Evolutionary conservation across 2,113 vertebrate species (phyloP).

Genomic region (Hyla sarda): DNA sequence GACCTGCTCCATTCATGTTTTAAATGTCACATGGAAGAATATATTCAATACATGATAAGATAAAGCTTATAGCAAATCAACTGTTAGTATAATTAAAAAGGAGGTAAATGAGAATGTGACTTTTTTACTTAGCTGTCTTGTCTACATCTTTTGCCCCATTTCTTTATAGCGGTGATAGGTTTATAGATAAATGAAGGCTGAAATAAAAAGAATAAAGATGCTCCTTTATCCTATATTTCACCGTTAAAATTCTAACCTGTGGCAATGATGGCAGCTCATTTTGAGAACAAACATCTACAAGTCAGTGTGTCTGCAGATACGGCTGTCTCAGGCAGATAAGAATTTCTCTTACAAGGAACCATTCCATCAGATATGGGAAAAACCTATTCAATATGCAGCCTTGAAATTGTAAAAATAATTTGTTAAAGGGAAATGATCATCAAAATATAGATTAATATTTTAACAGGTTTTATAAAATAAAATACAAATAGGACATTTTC

Average conservation of each 20-base stretch:
- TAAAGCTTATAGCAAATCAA: background rate
- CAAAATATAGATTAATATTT: background rate
- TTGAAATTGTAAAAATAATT: constrained; percentile 12
- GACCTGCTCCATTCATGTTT: background rate
- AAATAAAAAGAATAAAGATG: constrained; percentile 10
- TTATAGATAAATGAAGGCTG: constrained; percentile 21
- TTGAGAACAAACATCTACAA: constrained; percentile 51
- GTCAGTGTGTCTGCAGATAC: constrained; percentile 46
- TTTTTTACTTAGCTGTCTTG: background rate
- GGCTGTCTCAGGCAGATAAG: constrained; percentile 35
- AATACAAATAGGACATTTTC: too few species aligned
- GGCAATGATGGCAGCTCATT: constrained; percentile 45
- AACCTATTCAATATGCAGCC: background rate
- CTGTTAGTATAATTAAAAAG: background rate
- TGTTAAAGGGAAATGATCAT: background rate
- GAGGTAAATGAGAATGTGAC: background rate
- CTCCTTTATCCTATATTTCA: constrained; percentile 37
- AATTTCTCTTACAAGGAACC: constrained; percentile 11
- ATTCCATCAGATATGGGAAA: constrained; percentile 30
- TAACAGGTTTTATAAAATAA: background rate
- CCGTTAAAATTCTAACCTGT: constrained; percentile 50
- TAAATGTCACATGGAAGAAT: background rate
- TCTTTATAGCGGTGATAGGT: constrained; percentile 25
- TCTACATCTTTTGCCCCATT: background rate
- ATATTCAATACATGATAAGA: background rate